Percentiles rank a stretch among this genome's conserved stretches.
These are phyloP conservation scores for Theonella swinhoei DNA, from an alignment of 37 sponge, comb jelly and placozoan species.

Conservation along the genomic window DNA sequence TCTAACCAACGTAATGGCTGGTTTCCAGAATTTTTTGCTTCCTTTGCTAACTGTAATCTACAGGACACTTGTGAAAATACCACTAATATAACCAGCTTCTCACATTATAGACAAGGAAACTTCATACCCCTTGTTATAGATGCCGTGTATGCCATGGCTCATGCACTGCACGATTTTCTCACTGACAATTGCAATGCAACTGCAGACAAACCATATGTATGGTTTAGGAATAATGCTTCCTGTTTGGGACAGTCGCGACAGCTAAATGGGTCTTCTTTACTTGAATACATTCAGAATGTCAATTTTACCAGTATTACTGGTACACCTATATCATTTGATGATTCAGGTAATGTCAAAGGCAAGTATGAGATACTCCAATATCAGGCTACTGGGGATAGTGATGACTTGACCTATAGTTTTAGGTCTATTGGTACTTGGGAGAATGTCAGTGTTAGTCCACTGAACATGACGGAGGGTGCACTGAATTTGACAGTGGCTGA, in stretches of 20 bases:
- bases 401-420: background rate
- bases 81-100: conserved; percentile 10
- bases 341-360: no score
- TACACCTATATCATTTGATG: no score
- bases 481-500: background rate
- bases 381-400: conserved; percentile 12
- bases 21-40: no score
- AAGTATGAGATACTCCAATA: conserved; percentile 69
- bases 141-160: no score
- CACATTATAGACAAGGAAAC: conserved; percentile 57
- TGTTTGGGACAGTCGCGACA: conserved; percentile 42
- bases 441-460: no score
- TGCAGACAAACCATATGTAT: no score
- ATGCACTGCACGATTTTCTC: no score
- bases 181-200: no score
- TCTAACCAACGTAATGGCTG: no score
- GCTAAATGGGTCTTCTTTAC: conserved; percentile 30
- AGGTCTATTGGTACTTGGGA: conserved; percentile 28
- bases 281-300: no score
- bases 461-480: background rate
- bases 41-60: conserved; percentile 43
- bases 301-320: no score
- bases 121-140: no score
- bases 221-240: conserved; percentile 22
- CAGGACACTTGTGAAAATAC: background rate